phyloP scores from a whole-genome alignment of 2,888 invertebrate species.

The Athripsodes cinereus region DNA sequence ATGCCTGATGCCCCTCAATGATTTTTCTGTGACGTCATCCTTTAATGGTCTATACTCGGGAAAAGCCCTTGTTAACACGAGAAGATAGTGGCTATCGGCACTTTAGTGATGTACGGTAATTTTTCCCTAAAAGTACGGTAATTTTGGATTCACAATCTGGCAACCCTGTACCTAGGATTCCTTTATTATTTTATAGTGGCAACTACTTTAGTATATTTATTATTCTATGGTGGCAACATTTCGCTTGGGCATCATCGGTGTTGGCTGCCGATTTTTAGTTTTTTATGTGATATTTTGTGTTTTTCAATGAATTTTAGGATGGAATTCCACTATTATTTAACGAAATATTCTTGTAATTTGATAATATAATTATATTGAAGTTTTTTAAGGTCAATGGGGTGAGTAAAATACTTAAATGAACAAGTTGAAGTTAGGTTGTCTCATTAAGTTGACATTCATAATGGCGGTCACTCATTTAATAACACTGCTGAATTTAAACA shows the following conservation, averaged over 20 bases:
- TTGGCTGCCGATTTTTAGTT: conserved; percentile 24
- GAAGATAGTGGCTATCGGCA: too few species aligned
- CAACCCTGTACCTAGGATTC: too few species aligned
- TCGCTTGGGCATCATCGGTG: conserved; percentile 21
- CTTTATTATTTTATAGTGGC: too few species aligned
- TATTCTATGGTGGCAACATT: conserved; percentile 13
- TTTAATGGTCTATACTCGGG: too few species aligned
- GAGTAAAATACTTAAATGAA: conserved; percentile 48
- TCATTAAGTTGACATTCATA: conserved; percentile 46
- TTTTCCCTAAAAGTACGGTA: too few species aligned
- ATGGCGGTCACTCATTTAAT: conserved; percentile 44
- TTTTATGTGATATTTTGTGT: conserved; percentile 28
- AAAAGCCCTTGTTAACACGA: too few species aligned
- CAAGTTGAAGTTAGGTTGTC: conserved; percentile 45
- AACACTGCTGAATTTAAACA: background rate
- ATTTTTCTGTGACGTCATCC: too few species aligned
- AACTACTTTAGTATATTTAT: too few species aligned
- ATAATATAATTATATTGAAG: conserved; percentile 34
- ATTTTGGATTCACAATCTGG: too few species aligned
- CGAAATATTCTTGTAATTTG: conserved; percentile 27
- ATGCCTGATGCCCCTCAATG: too few species aligned
- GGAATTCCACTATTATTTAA: conserved; percentile 25
- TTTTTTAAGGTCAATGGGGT: conserved; percentile 36
- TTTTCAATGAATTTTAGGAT: conserved; percentile 28
- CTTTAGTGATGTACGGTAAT: too few species aligned